These are phyloP conservation scores for Muscidifurax raptorellus DNA, from an alignment of 1,140 invertebrate species.

Conservation along the genomic window DNA sequence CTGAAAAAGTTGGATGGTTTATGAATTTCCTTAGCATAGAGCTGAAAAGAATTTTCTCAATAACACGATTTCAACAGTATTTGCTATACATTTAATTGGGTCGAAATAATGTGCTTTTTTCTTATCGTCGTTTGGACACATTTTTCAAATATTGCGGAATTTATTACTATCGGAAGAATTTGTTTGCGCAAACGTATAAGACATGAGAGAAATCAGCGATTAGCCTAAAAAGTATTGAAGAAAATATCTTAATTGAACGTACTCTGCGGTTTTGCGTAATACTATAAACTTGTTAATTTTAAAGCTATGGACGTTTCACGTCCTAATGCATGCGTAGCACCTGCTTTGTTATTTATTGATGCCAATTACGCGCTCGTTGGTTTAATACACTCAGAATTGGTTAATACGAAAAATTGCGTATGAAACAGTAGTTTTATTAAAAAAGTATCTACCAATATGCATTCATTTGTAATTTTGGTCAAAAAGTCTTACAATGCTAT, in stretches of 20 bases:
- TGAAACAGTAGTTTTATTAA: too few relatives aligned
- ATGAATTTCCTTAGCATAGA: too few relatives aligned
- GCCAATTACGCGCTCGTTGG: not conserved
- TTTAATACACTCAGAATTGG: not conserved
- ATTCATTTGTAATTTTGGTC: too few relatives aligned
- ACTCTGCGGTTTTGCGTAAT: constrained; percentile 40
- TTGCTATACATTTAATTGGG: not conserved
- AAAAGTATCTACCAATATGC: too few relatives aligned
- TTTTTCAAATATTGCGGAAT: not conserved
- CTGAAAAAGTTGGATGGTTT: too few relatives aligned
- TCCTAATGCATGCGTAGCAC: not conserved
- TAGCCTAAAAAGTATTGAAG: not conserved
- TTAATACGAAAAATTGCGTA: not conserved
- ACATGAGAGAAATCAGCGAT: not conserved
- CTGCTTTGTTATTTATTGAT: not conserved
- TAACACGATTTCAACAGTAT: too few relatives aligned
- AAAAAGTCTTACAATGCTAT: too few relatives aligned
- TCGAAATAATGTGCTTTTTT: not conserved
- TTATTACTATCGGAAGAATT: not conserved
- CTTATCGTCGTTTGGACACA: not conserved
- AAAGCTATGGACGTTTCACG: not conserved
- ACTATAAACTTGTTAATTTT: constrained; percentile 40
- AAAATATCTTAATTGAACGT: constrained; percentile 14
- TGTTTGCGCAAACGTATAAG: not conserved
- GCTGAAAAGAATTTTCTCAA: too few relatives aligned